phyloP scores from a whole-genome alignment of 2,797 vertebrate species.

The Erpetoichthys calabaricus region DNA sequence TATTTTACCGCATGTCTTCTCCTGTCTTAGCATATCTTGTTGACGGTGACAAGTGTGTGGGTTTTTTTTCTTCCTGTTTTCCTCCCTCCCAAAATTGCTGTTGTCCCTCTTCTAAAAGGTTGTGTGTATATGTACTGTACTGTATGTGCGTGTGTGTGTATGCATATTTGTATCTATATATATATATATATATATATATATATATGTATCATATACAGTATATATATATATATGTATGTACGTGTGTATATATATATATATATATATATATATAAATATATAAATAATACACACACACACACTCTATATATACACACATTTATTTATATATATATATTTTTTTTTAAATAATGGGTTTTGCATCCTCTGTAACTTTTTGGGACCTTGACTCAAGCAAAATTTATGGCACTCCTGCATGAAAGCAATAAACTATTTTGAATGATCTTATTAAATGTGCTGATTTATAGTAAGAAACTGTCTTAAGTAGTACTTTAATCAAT shows the following conservation, averaged over 20 bases:
- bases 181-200: too few relatives aligned
- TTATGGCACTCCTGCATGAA: slow-evolving; percentile 66
- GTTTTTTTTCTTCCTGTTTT: slow-evolving; percentile 17
- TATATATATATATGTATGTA: too few relatives aligned
- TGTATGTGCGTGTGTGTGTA: too few relatives aligned
- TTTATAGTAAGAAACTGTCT: too few relatives aligned
- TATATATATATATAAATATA: too few relatives aligned
- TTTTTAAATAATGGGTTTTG: slow-evolving; percentile 54
- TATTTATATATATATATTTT: slow-evolving; percentile 44
- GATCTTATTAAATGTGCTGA: slow-evolving; percentile 14
- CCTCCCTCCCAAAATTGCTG: slow-evolving; percentile 7
- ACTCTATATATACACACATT: too few relatives aligned
- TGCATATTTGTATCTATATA: too few relatives aligned
- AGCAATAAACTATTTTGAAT: slow-evolving; percentile 72
- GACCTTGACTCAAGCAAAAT: slow-evolving; percentile 30
- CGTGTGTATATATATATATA: too few relatives aligned
- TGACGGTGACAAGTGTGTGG: slow-evolving; percentile 25
- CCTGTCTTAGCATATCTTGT: slow-evolving; percentile 37
- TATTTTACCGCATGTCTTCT: slow-evolving; percentile 56
- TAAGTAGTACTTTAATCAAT: too few relatives aligned
- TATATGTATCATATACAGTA: too few relatives aligned
- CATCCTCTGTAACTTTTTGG: slow-evolving; percentile 56
- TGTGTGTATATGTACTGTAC: slow-evolving; percentile 37
- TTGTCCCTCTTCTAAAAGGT: slow-evolving; percentile 22
- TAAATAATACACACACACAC: too few relatives aligned